Evolutionary conservation across 2,797 vertebrate species (phyloP).

Genomic region (Macropus fuliginosus): DNA sequence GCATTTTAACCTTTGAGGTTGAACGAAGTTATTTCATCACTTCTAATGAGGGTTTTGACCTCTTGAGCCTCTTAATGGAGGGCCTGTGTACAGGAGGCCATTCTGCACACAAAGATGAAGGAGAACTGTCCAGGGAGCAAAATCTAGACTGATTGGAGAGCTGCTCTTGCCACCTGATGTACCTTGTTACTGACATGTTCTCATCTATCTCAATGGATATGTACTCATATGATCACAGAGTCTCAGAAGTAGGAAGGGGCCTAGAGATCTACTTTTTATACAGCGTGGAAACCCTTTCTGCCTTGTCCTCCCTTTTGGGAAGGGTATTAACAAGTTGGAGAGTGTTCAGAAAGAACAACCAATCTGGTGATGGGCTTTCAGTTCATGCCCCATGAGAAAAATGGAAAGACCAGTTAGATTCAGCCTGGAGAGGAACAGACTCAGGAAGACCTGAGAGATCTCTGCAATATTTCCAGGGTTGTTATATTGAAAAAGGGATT

Average conservation of each 20-base stretch:
- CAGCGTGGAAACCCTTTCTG: neutral
- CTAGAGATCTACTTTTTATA: neutral
- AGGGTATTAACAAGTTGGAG: neutral
- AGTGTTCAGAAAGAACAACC: neutral
- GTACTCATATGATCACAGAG: neutral
- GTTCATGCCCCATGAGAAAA: neutral
- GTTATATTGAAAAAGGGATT: neutral
- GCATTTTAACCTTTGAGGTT: conserved; percentile 58
- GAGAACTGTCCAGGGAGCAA: neutral
- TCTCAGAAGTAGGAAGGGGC: neutral
- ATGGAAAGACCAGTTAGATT: neutral
- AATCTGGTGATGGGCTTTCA: neutral
- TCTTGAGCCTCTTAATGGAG: conserved; percentile 41
- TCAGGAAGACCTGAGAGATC: neutral
- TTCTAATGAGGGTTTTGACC: conserved; percentile 44
- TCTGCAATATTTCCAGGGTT: neutral
- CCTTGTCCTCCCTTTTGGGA: neutral
- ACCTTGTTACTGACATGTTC: conserved; percentile 1
- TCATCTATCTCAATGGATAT: neutral
- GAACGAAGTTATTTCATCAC: conserved; percentile 64
- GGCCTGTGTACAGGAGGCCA: conserved; percentile 42
- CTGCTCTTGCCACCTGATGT: neutral
- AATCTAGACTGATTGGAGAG: neutral
- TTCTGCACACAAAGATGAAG: conserved; percentile 13
- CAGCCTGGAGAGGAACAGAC: neutral